Evolutionary conservation across 2,797 vertebrate genomes (phyloP).

Genomic region (Acridotheres tristis): DNA sequence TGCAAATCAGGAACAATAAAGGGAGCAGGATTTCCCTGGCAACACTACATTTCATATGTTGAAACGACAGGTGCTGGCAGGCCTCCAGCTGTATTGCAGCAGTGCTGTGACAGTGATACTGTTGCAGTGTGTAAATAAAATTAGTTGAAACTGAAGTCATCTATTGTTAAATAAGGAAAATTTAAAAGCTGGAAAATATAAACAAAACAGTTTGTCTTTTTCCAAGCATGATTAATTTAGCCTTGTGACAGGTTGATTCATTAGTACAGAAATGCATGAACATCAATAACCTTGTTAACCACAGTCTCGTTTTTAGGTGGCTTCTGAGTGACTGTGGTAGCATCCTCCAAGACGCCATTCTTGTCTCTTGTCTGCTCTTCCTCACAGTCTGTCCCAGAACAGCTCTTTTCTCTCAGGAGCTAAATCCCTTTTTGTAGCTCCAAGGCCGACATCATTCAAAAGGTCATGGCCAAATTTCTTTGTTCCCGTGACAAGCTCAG

Average conservation of each 20-base stretch:
- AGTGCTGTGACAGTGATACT: not conserved
- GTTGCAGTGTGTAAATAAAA: constrained; percentile 30
- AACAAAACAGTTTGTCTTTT: not conserved
- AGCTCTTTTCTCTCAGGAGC: not conserved
- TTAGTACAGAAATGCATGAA: not conserved
- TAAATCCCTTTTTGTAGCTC: not conserved
- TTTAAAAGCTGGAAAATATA: not conserved
- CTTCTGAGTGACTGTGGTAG: not conserved
- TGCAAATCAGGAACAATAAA: constrained; percentile 16
- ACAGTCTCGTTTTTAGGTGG: not conserved
- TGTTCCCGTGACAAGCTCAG: not conserved
- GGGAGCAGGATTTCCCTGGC: constrained; percentile 53
- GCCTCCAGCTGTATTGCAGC: constrained; percentile 45
- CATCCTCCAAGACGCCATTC: not conserved
- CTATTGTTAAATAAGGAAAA: constrained; percentile 5
- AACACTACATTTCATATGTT: constrained; percentile 22
- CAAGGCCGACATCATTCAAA: not conserved
- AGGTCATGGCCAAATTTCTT: constrained; percentile 1
- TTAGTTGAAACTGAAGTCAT: not conserved
- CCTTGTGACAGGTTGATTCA: not conserved
- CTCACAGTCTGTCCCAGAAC: not conserved
- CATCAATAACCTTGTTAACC: not conserved
- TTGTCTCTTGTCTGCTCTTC: not conserved
- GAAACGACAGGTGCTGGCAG: constrained; percentile 27
- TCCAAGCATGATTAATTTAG: not conserved